phyloP scores from a whole-genome alignment of 2,113 vertebrate genomes.

The Taurulus bubalis region DNA sequence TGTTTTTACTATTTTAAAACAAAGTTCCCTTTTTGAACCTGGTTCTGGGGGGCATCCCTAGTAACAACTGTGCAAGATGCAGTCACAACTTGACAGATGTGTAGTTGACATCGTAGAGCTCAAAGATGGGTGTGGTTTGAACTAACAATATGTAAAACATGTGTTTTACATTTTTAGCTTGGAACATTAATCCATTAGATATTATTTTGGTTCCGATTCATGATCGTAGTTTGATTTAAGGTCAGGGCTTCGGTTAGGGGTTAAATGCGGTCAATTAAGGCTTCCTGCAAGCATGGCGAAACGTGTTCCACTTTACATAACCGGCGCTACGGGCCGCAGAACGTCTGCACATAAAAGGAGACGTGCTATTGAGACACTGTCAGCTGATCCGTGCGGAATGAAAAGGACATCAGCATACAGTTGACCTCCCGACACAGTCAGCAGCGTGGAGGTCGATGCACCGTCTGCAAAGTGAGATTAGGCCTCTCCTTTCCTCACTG shows the following conservation, averaged over 20 bases:
- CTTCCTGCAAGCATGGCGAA: background rate
- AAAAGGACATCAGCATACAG: conserved; percentile 58
- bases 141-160: background rate
- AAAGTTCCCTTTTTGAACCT: too few relatives aligned
- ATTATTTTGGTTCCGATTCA: background rate
- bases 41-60: too few relatives aligned
- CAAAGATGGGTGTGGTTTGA: too few relatives aligned
- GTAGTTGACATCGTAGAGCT: too few relatives aligned
- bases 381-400: conserved; percentile 50
- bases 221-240: background rate
- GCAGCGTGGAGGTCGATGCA: conserved; percentile 40
- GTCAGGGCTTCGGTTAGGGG: background rate
- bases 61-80: too few relatives aligned
- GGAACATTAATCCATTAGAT: background rate
- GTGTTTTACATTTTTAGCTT: background rate
- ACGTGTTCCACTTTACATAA: conserved; percentile 28
- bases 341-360: conserved; percentile 54
- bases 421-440: conserved; percentile 52
- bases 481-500: conserved; percentile 4
- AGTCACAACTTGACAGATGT: too few relatives aligned
- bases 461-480: conserved; percentile 50
- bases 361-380: conserved; percentile 30
- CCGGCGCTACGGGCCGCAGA: background rate
- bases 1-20: too few relatives aligned
- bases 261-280: background rate